Evolutionary conservation across 2,888 invertebrate genomes (phyloP).

Genomic region (Melipona bicolor): DNA sequence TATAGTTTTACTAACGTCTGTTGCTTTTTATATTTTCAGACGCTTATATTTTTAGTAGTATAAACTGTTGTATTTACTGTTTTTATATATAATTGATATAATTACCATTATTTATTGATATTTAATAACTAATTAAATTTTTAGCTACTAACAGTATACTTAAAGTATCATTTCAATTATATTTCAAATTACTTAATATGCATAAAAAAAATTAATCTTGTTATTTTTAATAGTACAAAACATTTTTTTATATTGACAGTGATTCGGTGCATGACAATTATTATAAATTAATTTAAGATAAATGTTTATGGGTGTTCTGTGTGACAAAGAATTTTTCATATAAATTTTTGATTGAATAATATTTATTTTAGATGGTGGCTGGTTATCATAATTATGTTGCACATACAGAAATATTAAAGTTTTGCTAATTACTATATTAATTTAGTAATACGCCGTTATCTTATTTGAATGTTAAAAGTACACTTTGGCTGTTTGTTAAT

Average conservation of each 20-base stretch:
- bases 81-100: conserved; percentile 31
- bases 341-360: conserved; percentile 58
- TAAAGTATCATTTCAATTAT: conserved; percentile 23
- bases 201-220: conserved; percentile 22
- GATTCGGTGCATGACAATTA: conserved; percentile 63
- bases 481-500: conserved; percentile 78
- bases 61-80: conserved; percentile 30
- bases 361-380: conserved; percentile 78
- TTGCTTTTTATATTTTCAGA: conserved; percentile 62
- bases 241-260: conserved; percentile 20
- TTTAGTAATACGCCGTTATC: conserved; percentile 62
- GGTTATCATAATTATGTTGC: conserved; percentile 73
- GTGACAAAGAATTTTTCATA: conserved; percentile 48
- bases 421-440: conserved; percentile 60
- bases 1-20: conserved; percentile 53
- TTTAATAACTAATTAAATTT: conserved; percentile 19
- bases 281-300: conserved; percentile 48
- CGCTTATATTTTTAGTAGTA: conserved; percentile 51
- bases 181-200: conserved; percentile 9
- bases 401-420: conserved; percentile 54
- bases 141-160: conserved; percentile 32
- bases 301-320: conserved; percentile 62
- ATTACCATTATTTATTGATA: conserved; percentile 33
- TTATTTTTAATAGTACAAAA: conserved; percentile 16
- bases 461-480: conserved; percentile 68